phyloP scores from a whole-genome alignment of 2,888 invertebrate genomes.

The Allophyes oxyacanthae region DNA sequence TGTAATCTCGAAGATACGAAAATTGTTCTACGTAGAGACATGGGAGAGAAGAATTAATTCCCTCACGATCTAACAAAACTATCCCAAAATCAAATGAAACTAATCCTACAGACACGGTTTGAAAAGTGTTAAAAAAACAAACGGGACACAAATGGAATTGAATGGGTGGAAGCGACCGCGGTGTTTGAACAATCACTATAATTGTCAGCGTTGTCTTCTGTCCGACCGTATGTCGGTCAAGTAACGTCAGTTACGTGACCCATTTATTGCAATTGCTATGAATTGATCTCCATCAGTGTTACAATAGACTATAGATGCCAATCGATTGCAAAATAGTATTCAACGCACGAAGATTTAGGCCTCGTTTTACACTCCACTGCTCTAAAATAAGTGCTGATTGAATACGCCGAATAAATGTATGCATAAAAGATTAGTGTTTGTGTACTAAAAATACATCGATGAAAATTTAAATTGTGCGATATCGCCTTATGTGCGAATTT shows the following conservation, averaged over 20 bases:
- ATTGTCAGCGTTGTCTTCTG: constrained; percentile 65
- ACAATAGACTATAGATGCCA: constrained; percentile 55
- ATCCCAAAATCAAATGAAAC: constrained; percentile 11
- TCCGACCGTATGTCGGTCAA: constrained; percentile 66
- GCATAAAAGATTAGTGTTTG: constrained; percentile 18
- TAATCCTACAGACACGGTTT: constrained; percentile 19
- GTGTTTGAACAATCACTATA: constrained; percentile 66
- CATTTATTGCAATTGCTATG: constrained; percentile 72
- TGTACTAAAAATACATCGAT: constrained; percentile 31
- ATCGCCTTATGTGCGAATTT: constrained; percentile 29
- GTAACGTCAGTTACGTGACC: constrained; percentile 66
- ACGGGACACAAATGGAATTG: constrained; percentile 60
- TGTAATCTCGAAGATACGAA: too few relatives aligned
- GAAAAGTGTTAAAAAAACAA: constrained; percentile 24
- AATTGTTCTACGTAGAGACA: too few relatives aligned
- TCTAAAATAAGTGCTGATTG: constrained; percentile 48
- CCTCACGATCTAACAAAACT: background rate
- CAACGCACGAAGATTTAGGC: constrained; percentile 43
- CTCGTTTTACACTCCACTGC: constrained; percentile 46
- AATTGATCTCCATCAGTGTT: constrained; percentile 74
- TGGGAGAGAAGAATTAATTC: too few relatives aligned
- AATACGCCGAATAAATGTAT: constrained; percentile 38
- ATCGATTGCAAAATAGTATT: constrained; percentile 60
- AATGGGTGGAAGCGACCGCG: constrained; percentile 65
- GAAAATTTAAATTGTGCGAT: constrained; percentile 26